Conservation (phyloP, 2,797 vertebrate species). For the Odontamblyopus lacepedii region DNA sequence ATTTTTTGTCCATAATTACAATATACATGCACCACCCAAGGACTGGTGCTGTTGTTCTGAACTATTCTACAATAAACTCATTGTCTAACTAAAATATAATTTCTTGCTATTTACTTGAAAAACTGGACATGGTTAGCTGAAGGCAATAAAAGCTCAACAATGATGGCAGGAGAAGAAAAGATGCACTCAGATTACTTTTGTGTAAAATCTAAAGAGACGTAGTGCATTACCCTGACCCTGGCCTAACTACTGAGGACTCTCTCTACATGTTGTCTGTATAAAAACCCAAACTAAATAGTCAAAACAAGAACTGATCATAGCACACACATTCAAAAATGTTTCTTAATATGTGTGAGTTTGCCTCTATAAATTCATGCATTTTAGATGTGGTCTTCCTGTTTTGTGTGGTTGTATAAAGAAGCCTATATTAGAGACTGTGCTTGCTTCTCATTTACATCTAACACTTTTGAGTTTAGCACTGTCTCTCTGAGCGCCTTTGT, state of each 20-base stretch:
- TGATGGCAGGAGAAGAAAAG: background rate
- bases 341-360: conserved; percentile 17
- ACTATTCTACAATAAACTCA: background rate
- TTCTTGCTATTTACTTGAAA: background rate
- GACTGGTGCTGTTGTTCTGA: background rate
- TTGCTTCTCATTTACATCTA: conserved; percentile 2
- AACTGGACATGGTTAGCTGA: background rate
- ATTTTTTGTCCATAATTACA: background rate
- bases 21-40: conserved; percentile 1
- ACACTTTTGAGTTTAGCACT: conserved; percentile 17
- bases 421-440: conserved; percentile 10
- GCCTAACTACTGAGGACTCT: background rate
- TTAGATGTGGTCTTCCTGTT: conserved; percentile 22
- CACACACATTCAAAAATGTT: conserved; percentile 13
- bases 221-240: background rate
- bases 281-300: no score
- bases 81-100: background rate
- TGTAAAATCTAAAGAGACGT: conserved; percentile 23
- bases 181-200: background rate
- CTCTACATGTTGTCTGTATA: no score
- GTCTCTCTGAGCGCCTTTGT: conserved; percentile 22
- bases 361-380: conserved; percentile 14
- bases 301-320: conserved; percentile 14
- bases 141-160: background rate
- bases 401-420: conserved; percentile 6